Base-by-base conservation (phyloP, 2,888 invertebrate genomes). In the Chalcosyrphus nemorum region DNA sequence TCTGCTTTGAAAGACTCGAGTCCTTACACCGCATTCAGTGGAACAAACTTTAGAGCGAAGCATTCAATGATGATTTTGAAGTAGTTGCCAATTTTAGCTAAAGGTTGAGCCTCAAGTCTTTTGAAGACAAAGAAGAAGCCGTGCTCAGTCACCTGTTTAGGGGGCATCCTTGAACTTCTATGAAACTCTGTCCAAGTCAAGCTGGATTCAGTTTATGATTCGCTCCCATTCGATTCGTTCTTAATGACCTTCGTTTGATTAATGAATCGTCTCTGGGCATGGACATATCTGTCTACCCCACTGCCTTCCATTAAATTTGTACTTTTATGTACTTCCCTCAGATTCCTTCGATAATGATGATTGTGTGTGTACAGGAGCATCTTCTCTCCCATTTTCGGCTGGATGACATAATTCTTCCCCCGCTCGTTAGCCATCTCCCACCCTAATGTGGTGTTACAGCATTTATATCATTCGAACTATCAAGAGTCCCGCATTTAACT, bases 161-260 rank as follows among this genome's bases (percentile, higher is more conserved):
- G n/a, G 21, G 7, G 24, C 24, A 4, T 24, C 24, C 4, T 24
- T 2, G 24, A 24, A 2, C 24, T 4, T 24, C 24, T 24, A 4
- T 2, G 24, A 24, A 2, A 2, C 24, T 24, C 24, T 24, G 24
- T 24, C 24, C 2, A 24, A 24, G 24, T n/a, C 5, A 15, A 59
- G 38, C 15, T 11, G 4, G 43, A 59, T 11, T 27, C 43, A 4
- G 13, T 35, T 35, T 13, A 32, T 21, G 32, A 54, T 6, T n/a
- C 9, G 13, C 50, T 35, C 35, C 63, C 47, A 50, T 47, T 63
- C 63, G 47, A 63, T 50, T 47, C 11, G 21, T 35, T 24, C 9
- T 63, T 66, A 66, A 66, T 52, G 66, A 35, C 52, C 24, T 17
- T 41, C 52, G 11, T 68, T 24, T 68, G 68, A 68, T 68, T 54